Percentiles rank a stretch among this genome's conserved stretches.
Evolutionary conservation across 2,113 vertebrate species (phyloP).

Genomic region (Haliaeetus leucogaster): DNA sequence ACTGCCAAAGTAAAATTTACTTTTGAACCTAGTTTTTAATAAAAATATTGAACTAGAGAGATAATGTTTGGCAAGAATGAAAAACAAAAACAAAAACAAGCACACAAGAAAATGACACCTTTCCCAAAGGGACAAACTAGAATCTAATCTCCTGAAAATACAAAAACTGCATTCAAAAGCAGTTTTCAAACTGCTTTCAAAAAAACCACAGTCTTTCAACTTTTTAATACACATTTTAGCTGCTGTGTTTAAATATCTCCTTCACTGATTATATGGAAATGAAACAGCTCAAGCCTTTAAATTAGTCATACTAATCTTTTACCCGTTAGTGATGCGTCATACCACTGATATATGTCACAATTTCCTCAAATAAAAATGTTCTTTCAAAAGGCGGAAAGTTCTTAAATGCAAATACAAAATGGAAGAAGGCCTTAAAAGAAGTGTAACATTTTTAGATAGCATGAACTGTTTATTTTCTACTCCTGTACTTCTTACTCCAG

Average conservation of each 20-base stretch:
- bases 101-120: neutral
- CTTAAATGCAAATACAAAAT: neutral
- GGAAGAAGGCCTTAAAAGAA: neutral
- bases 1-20: constrained; percentile 49
- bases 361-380: neutral
- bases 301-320: neutral
- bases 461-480: neutral
- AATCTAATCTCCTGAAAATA: neutral
- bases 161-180: neutral
- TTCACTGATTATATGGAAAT: constrained; percentile 22
- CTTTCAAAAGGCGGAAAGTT: neutral
- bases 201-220: neutral
- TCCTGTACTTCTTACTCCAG: neutral
- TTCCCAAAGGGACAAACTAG: neutral
- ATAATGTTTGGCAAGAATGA: neutral
- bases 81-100: neutral
- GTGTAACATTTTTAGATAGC: neutral
- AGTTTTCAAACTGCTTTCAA: neutral
- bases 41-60: neutral
- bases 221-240: neutral
- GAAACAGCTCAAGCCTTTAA: neutral
- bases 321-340: neutral
- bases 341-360: neutral
- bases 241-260: neutral
- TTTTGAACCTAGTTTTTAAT: neutral